A percentile compares a stretch with the other conserved stretches of the same genome.
Evolutionary conservation across 2,888 invertebrate species (phyloP).

Genomic region (Cryptocheilus praepositus): DNA sequence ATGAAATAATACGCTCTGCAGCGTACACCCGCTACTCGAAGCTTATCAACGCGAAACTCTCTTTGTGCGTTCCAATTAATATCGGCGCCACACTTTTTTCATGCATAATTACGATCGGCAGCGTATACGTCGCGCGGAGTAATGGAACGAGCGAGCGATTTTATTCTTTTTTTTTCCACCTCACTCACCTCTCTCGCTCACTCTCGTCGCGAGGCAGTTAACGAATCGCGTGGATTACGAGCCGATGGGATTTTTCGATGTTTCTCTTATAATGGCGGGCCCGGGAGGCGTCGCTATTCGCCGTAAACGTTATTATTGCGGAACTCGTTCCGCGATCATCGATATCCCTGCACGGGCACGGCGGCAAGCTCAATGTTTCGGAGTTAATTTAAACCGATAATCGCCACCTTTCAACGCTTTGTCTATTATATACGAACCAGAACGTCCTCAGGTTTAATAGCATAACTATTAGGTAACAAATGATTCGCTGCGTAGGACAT

Average conservation of each 20-base stretch:
- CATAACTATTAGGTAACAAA: no score
- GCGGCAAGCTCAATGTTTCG: no score
- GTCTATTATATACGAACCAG: no score
- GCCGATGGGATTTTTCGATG: no score
- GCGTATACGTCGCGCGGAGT: background rate
- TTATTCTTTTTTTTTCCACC: background rate
- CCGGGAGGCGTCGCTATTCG: conserved; percentile 20
- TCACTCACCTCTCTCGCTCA: background rate
- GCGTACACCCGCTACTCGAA: conserved; percentile 2
- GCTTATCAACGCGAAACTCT: conserved; percentile 13
- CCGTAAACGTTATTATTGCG: conserved; percentile 3
- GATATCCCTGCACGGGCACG: no score
- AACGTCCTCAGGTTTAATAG: no score
- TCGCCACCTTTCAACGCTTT: no score
- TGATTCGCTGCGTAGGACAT: no score
- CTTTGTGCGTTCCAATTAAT: conserved; percentile 11
- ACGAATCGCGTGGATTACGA: no score
- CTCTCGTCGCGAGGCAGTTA: no score
- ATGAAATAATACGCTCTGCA: conserved; percentile 34
- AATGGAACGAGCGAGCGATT: background rate
- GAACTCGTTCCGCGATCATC: conserved; percentile 24
- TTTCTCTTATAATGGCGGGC: background rate
- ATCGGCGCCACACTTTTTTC: background rate
- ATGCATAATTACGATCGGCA: conserved; percentile 5
- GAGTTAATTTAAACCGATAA: no score